These are phyloP conservation scores for Corythornis vintsioides DNA, from an alignment of 2,113 vertebrate genomes.

Conservation along the genomic window DNA sequence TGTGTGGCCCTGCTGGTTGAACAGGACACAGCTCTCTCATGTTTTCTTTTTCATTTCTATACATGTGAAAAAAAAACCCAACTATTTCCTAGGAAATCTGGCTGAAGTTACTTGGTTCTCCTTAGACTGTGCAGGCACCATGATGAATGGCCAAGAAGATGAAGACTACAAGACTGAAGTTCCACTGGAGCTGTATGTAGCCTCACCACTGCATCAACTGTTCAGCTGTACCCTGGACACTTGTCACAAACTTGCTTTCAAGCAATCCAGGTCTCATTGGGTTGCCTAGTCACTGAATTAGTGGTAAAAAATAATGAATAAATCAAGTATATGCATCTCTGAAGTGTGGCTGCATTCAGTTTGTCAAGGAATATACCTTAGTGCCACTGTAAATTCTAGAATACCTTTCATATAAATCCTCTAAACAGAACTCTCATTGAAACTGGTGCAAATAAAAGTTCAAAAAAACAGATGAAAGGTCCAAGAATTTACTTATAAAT, in stretches of 20 bases:
- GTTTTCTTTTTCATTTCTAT: not conserved
- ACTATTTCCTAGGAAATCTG: not conserved
- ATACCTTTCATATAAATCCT: not conserved
- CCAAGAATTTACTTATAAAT: not conserved
- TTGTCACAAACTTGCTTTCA: not conserved
- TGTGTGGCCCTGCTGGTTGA: not conserved
- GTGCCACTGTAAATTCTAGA: not conserved
- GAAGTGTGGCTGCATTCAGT: not conserved
- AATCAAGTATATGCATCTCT: not conserved
- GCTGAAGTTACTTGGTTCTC: not conserved
- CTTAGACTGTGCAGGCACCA: not conserved
- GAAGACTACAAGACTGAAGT: not conserved
- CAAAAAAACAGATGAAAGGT: not conserved
- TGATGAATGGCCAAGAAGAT: accelerated
- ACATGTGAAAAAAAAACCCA: accelerated
- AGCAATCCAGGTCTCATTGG: not conserved
- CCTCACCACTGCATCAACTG: accelerated
- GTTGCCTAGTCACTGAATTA: not conserved
- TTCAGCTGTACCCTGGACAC: not conserved
- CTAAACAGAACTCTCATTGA: accelerated
- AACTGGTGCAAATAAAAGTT: not conserved
- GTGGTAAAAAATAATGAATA: not conserved
- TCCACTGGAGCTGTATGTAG: not conserved
- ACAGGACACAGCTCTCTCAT: not conserved
- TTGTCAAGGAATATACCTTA: not conserved